Conservation (phyloP, 2,113 vertebrate species). For the Aphyosemion australe region DNA sequence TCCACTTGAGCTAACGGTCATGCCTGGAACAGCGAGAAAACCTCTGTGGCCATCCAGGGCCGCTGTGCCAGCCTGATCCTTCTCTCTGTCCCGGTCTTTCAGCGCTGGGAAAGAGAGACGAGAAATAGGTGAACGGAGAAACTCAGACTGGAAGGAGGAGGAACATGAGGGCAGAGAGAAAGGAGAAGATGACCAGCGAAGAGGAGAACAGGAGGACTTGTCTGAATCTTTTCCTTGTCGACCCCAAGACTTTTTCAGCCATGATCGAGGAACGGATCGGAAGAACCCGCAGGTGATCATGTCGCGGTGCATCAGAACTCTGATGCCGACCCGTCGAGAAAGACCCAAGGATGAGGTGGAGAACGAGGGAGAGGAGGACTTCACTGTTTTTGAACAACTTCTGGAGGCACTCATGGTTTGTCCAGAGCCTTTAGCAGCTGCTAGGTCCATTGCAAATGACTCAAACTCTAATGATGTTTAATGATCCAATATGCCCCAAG, state of each 20-base stretch:
- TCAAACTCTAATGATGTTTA: neutral
- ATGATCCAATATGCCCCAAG: slow-evolving; percentile 1
- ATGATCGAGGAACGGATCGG: slow-evolving; percentile 71
- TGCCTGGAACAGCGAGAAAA: slow-evolving; percentile 82
- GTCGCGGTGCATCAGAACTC: slow-evolving; percentile 83
- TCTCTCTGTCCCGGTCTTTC: slow-evolving; percentile 83
- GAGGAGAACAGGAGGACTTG: slow-evolving; percentile 2
- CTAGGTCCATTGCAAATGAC: slow-evolving; percentile 46
- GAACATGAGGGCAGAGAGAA: slow-evolving; percentile 19
- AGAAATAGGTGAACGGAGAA: slow-evolving; percentile 71
- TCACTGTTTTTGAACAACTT: slow-evolving; percentile 10
- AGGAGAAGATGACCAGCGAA: slow-evolving; percentile 21
- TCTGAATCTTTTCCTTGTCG: neutral
- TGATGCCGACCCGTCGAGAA: slow-evolving; percentile 77
- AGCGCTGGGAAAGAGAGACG: slow-evolving; percentile 77
- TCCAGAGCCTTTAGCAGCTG: neutral
- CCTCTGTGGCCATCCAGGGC: slow-evolving; percentile 83
- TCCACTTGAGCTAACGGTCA: slow-evolving; percentile 86
- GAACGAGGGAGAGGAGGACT: slow-evolving; percentile 17
- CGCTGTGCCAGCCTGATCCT: slow-evolving; percentile 56
- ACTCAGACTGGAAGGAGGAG: slow-evolving; percentile 1
- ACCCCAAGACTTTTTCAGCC: slow-evolving; percentile 64
- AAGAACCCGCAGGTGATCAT: slow-evolving; percentile 83
- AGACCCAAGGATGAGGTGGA: slow-evolving; percentile 65
- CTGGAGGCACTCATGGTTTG: slow-evolving; percentile 6